Evolutionary conservation across 2,113 vertebrate genomes (phyloP).

Genomic region (Zosterops hypoxanthus): DNA sequence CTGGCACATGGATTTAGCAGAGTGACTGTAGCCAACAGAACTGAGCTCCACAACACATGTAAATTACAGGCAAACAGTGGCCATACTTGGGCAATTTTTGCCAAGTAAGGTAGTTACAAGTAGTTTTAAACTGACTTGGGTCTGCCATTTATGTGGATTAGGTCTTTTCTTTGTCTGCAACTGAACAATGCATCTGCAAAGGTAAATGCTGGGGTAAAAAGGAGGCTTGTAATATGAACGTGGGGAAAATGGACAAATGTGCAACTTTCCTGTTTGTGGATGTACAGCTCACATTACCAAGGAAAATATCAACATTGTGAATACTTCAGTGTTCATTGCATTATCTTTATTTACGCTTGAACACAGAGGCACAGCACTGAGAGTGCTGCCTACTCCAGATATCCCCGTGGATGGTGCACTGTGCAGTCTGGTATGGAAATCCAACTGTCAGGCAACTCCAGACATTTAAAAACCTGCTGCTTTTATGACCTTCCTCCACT

Average conservation of each 20-base stretch:
- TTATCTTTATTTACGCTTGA: not conserved
- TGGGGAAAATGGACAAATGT: not conserved
- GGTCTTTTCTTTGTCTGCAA: not conserved
- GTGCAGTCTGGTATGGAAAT: not conserved
- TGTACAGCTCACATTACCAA: not conserved
- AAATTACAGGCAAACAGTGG: not conserved
- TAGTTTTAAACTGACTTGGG: not conserved
- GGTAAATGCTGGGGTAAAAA: not conserved
- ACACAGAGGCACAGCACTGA: not conserved
- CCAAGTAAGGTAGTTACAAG: not conserved
- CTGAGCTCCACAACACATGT: not conserved
- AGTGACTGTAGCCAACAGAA: not conserved
- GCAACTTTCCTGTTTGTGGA: not conserved
- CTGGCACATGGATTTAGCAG: not conserved
- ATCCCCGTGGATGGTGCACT: slow-evolving; percentile 12
- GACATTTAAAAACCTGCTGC: not conserved
- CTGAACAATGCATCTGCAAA: not conserved
- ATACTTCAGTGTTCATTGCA: not conserved
- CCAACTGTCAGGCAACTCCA: not conserved
- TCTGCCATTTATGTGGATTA: not conserved
- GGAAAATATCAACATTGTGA: not conserved
- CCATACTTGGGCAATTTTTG: not conserved
- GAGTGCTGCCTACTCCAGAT: slow-evolving; percentile 5
- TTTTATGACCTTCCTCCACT: not conserved
- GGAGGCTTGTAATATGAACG: not conserved